Percentiles rank a stretch among this genome's conserved stretches.
These are phyloP conservation scores for Rotaria socialis DNA, from an alignment of 2,888 invertebrate genomes.

Conservation along the genomic window DNA sequence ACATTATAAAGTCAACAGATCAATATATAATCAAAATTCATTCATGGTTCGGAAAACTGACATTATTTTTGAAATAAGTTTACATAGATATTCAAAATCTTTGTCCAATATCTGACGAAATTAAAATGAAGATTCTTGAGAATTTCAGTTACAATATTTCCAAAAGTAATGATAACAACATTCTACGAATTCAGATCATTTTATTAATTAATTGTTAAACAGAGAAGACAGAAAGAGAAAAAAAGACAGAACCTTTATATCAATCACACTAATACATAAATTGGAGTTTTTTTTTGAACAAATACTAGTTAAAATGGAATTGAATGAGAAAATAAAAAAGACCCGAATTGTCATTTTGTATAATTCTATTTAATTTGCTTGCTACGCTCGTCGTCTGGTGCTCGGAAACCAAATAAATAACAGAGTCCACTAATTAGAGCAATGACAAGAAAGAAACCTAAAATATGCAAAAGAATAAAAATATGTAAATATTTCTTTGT, in stretches of 20 bases:
- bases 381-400: not conserved
- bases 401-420: constrained; percentile 24
- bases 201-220: not conserved
- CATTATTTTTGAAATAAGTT: too few species aligned
- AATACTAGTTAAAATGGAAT: not conserved
- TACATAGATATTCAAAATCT: too few species aligned
- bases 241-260: not conserved
- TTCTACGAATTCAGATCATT: too few species aligned
- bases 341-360: not conserved
- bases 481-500: too few species aligned
- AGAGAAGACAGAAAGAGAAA: not conserved
- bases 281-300: not conserved
- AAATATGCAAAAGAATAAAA: not conserved
- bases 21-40: too few species aligned
- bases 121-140: too few species aligned
- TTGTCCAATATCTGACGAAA: too few species aligned
- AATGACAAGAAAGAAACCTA: constrained; percentile 36
- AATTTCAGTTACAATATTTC: too few species aligned
- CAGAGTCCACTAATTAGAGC: not conserved
- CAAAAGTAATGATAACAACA: too few species aligned
- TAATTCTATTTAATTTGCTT: not conserved
- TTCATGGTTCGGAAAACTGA: too few species aligned
- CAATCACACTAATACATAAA: not conserved
- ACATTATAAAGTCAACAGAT: too few species aligned
- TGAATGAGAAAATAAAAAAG: not conserved